Base-by-base conservation (phyloP, 1,140 invertebrate genomes). In the Neodiprion pinetum region DNA sequence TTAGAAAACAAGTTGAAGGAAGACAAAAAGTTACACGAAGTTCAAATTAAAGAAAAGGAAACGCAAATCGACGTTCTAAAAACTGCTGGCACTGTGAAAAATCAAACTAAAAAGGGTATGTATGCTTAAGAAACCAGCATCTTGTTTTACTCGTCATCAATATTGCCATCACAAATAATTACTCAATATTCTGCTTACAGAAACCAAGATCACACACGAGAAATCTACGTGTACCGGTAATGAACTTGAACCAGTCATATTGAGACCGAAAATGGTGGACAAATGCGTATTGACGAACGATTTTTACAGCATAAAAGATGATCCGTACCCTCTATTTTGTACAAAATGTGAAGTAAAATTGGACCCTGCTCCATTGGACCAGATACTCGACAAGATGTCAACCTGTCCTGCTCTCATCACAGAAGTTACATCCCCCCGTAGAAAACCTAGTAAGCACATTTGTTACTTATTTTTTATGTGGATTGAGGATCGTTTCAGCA, bases 261-360 rank as follows among this genome's bases (percentile, higher is more conserved):
- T 61, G 5, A 61, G 53, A 7, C 5, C 53, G 11, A 17, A 61
- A 61, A 9, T 9, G 1, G 9, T 14, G 48, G 76, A 85, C 5
- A 81, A 81, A 74, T 73, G 47, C 65, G 49, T 76, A 28, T 61
- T 80, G 70, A 86, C 83, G 1, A 73, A 84, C 12, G 71, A 83
- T 72, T 78, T 76, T 75, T 77, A 78, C 67, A 50, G 21, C 23
- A 69, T 65, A 4, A 78, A 79, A 23, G 70, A 80, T 21, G 72
- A 83, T 71, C 70, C 78, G 1, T 83, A 82, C 75, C 75, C 82
- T 49, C 23, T 84, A 65, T 82, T 78, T 79, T 86, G 84, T 72
- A 50, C 68, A 9, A 81, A 83, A 50, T 86, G 84, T 40, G 49
- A 78, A 72, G 7, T 28, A 7, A 21, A 48, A 23, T 70, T 84